Conservation (phyloP, 2,888 invertebrate genomes). For the Rhopalosiphum nymphaeae region DNA sequence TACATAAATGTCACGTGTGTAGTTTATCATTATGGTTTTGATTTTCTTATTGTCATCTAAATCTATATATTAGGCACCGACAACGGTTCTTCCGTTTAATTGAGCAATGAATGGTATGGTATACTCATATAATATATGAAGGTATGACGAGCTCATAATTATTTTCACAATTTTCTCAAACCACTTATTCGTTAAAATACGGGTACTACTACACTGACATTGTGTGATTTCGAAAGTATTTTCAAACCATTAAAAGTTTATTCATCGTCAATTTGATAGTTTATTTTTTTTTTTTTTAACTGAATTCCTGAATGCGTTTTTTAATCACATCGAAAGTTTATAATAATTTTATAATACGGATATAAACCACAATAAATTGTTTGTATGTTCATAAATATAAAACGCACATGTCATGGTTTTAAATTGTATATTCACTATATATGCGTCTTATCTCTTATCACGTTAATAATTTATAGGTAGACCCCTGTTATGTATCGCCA, state of each 20-base stretch:
- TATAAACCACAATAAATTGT: background rate
- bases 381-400: background rate
- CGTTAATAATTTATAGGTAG: background rate
- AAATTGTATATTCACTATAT: background rate
- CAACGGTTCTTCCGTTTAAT: background rate
- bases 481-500: background rate
- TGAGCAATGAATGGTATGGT: background rate
- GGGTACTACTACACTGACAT: background rate
- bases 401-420: constrained; percentile 5
- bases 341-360: background rate
- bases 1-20: background rate
- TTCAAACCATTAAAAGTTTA: constrained; percentile 4
- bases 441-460: background rate
- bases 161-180: background rate
- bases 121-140: background rate
- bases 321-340: background rate
- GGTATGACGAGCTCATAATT: background rate
- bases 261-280: background rate
- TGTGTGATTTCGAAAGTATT: background rate
- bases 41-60: background rate
- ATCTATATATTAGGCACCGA: background rate
- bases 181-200: background rate
- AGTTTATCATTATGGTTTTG: background rate
- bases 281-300: background rate
- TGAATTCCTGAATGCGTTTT: background rate